phyloP scores from a whole-genome alignment of 2,113 vertebrate genomes.

The Neofelis nebulosa region DNA sequence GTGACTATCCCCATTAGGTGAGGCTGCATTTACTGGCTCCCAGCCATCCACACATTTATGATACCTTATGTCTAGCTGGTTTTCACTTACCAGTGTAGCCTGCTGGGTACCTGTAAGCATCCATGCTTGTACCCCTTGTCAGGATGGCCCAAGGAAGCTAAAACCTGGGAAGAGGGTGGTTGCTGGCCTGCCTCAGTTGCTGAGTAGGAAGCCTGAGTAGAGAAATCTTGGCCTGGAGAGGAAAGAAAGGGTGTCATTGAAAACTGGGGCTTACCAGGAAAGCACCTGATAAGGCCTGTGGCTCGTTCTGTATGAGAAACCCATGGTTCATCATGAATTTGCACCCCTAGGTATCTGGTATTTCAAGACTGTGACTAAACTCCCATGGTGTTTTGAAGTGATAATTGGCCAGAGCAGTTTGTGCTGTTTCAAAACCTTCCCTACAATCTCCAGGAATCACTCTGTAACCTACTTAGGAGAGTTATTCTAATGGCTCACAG shows the following conservation, averaged over 20 bases:
- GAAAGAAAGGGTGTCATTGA: neutral
- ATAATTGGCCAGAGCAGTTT: constrained; percentile 17
- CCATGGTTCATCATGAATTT: no score
- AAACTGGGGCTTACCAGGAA: neutral
- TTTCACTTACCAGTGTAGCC: neutral
- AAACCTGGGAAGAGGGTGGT: no score
- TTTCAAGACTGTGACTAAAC: neutral
- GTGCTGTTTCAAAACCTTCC: constrained; percentile 21
- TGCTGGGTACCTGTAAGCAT: neutral
- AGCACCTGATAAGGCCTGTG: neutral
- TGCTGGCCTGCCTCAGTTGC: neutral
- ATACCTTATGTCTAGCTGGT: neutral
- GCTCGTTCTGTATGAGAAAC: neutral
- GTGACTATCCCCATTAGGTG: neutral
- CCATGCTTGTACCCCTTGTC: neutral
- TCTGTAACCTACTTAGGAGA: neutral
- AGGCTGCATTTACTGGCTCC: neutral
- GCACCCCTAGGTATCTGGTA: neutral
- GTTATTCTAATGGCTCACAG: neutral
- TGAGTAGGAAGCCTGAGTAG: neutral
- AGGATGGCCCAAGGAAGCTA: neutral
- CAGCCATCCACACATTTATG: neutral
- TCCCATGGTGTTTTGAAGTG: constrained; percentile 6
- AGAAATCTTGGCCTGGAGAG: neutral
- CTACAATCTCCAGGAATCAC: constrained; percentile 31